Base-by-base conservation (phyloP, 2,888 invertebrate genomes). In the Callinectes sapidus region DNA sequence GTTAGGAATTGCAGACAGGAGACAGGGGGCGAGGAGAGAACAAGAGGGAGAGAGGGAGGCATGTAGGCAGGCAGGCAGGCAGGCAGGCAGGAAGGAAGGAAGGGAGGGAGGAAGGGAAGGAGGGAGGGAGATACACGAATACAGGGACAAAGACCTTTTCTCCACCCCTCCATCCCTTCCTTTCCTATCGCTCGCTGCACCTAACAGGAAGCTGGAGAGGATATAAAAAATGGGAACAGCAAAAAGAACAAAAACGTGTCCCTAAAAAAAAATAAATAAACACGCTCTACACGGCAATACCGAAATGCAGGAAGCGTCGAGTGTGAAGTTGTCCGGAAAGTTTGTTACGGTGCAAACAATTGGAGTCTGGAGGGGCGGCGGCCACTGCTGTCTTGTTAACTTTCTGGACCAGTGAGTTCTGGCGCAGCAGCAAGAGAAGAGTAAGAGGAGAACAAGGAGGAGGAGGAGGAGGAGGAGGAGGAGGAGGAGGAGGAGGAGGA, bases 271-370 rank as follows among this genome's bases (percentile, higher is more conserved):
- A 28, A 77, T 77, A 77, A 28, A 77, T 77, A 77, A 77, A 77
- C 71, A 77, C 71, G 28, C 28, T 77, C 71, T 28, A 77, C 71
- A 77, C 71, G 71, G 28, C 71, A 77, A 77, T 28, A 77, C 28
- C 28, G 71, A 77, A 77, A 77, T 77, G 71, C 71, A 77, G 71
- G 71, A 77, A 77, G 71, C 71, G 71, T 77, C 71, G 71, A n/a
- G 71, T 28, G 71, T 77, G 71, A 77, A 77, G 71, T 77, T 77
- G 71, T n/a, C 71, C 71, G 71, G 71, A 77, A 77, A 77, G 71
- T 77, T 77, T 77, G 71, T 77, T 77, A 77, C 71, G 71, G 71
- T 77, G 71, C 71, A 77, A 77, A 77, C 71, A 77, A 77, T 77
- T 77, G 71, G 28, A 77, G 71, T n/a, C 71, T 77, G 71, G 71